Conservation (phyloP, 2,113 vertebrate genomes). For the Martes martes region DNA sequence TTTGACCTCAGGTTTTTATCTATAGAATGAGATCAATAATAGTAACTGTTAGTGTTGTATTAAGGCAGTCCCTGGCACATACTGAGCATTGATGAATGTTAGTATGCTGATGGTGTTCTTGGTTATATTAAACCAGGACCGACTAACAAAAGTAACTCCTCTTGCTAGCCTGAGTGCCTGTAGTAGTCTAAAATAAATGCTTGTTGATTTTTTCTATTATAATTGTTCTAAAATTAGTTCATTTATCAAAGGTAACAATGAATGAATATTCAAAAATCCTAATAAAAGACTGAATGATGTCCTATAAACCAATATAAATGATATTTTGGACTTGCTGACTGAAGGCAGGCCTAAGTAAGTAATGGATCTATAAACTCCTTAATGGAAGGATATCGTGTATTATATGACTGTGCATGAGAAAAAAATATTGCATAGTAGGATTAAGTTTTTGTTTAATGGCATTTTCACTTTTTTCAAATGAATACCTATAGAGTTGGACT, state of each 20-base stretch:
- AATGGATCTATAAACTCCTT: not conserved
- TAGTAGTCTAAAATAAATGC: not conserved
- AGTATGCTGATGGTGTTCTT: not conserved
- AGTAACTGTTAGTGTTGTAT: not conserved
- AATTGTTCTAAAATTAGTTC: slow-evolving; percentile 54
- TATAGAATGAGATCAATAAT: not conserved
- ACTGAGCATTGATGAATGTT: not conserved
- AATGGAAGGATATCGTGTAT: not conserved
- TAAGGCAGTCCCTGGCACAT: not conserved
- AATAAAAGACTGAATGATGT: slow-evolving; percentile 60
- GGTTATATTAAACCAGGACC: not conserved
- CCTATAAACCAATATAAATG: slow-evolving; percentile 15
- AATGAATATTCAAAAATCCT: not conserved
- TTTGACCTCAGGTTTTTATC: not conserved
- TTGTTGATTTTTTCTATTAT: not conserved
- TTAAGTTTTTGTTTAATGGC: slow-evolving; percentile 40
- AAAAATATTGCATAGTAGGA: not conserved
- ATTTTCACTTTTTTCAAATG: slow-evolving; percentile 14
- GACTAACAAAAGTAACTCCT: not conserved
- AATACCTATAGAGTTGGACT: not conserved
- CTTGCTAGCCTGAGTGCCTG: not conserved
- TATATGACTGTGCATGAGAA: not conserved
- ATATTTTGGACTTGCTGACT: not conserved
- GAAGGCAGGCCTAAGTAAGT: not conserved
- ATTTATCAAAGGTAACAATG: slow-evolving; percentile 39